phyloP scores from a whole-genome alignment of 2,113 vertebrate genomes.

The Rhinichthys klamathensis region DNA sequence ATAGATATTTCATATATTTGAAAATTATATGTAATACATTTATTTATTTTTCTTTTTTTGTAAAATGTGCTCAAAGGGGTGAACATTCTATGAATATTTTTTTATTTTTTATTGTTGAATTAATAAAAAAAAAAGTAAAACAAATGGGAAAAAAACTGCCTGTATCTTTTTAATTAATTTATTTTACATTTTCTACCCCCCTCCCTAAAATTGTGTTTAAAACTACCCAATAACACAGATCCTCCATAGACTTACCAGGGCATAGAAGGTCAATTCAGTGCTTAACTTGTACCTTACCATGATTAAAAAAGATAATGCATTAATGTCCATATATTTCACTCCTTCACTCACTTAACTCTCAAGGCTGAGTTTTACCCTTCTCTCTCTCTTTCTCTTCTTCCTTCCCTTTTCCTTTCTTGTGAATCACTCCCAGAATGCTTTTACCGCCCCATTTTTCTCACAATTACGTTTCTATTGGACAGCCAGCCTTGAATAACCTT shows the following conservation, averaged over 20 bases:
- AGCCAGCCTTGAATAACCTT: background rate
- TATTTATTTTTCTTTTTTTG: too few species aligned
- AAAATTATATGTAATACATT: too few species aligned
- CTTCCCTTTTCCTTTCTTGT: background rate
- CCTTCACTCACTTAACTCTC: background rate
- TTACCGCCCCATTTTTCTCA: constrained; percentile 5
- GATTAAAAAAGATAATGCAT: background rate
- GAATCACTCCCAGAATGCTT: background rate
- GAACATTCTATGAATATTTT: too few species aligned
- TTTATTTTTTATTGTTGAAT: too few species aligned
- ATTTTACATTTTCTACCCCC: background rate
- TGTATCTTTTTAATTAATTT: too few species aligned
- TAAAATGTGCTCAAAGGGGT: too few species aligned
- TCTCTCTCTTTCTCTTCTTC: background rate
- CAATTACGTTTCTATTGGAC: background rate
- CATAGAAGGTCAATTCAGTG: background rate
- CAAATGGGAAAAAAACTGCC: too few species aligned
- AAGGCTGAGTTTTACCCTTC: background rate
- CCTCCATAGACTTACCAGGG: background rate
- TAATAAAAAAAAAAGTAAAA: too few species aligned
- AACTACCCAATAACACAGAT: background rate
- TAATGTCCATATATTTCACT: background rate
- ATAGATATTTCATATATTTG: too few species aligned
- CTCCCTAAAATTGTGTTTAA: background rate
- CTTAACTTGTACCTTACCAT: background rate